Evolutionary conservation across 2,113 vertebrate species (phyloP), one percentile per base, ranked within the genome.

Genomic region (Hemiprocne comata): DNA sequence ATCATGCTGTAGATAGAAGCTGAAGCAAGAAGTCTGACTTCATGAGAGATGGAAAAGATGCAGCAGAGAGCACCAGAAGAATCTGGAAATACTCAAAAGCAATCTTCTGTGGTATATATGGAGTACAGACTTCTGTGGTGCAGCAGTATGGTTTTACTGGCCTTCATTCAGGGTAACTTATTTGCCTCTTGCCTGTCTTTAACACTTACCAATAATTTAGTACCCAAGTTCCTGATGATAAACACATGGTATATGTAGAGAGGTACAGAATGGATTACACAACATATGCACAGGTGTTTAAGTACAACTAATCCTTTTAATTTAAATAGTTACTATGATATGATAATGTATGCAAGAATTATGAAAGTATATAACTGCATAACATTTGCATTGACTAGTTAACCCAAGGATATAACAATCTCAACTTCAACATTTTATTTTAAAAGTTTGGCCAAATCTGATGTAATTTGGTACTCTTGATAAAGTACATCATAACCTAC

Each of bases 1-100:
- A 31, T 57, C 34, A 61, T 48, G n/a, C 26, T 0, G 0, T 18
- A 71, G 17, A 50, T 36, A 66, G 40, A 44, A 6, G 19, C 16
- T 81, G 64, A 82, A 65, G 62, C 61, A 85, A 65, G 58, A 82
- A 62, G 13, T 17, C 20, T 78, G 7, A 4, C 23, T 87, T 76
- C 21, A 46, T 4, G 6, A 60, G 38, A 46, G 29, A 26, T 0
- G 2, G 50, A 26, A 66, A n/a, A 17, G 57, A 81, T 55, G 15
- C 13, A 38, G 38, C 61, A 80, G 42, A 74, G n/a, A 83, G 10
- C 29, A 46, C 36, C 34, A 23, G n/a, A 80, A 76, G 25, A 66
- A 79, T 12, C 11, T 83, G 67, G 28, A 85, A 87, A 66, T 33
- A 55, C 5, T 23, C 31, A 44, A 82, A 89, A 51, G 25, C 25